A percentile compares a stretch with the other conserved stretches of the same genome.
Conservation (phyloP, 2,888 invertebrate genomes). For the Drosophila hamatofila region DNA sequence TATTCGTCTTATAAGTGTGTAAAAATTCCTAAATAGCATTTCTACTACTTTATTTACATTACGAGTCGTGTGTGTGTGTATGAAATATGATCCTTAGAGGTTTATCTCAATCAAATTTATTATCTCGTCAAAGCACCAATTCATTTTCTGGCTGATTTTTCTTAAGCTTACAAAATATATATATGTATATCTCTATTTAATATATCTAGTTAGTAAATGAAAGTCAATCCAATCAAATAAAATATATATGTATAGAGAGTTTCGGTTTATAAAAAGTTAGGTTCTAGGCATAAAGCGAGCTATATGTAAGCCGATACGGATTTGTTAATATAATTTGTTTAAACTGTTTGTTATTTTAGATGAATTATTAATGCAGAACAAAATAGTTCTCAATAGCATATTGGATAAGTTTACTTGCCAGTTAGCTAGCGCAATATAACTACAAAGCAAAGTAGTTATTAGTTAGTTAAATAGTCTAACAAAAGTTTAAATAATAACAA, state of each 20-base stretch:
- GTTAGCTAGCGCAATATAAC: conserved; percentile 6
- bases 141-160: conserved; percentile 68
- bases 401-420: conserved; percentile 7
- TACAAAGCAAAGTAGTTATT: conserved; percentile 6
- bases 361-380: not conserved
- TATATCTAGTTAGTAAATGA: not conserved
- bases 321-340: not conserved
- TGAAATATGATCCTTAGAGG: conserved; percentile 55
- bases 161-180: conserved; percentile 60
- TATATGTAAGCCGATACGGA: conserved; percentile 11
- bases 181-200: not conserved
- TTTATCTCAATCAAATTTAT: conserved; percentile 46
- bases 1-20: conserved; percentile 65
- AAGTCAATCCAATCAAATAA: conserved; percentile 1
- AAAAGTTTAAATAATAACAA: not conserved
- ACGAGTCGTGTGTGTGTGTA: conserved; percentile 23
- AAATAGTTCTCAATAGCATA: conserved; percentile 3
- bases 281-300: conserved; percentile 1
- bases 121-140: conserved; percentile 79
- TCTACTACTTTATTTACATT: conserved; percentile 69
- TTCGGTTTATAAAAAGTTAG: not conserved
- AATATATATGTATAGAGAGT: not conserved
- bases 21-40: conserved; percentile 72
- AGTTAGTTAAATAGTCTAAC: not conserved
- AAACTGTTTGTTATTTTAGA: not conserved